Base-by-base conservation (phyloP, 2,797 vertebrate species). In the Coregonus ussuriensis region DNA sequence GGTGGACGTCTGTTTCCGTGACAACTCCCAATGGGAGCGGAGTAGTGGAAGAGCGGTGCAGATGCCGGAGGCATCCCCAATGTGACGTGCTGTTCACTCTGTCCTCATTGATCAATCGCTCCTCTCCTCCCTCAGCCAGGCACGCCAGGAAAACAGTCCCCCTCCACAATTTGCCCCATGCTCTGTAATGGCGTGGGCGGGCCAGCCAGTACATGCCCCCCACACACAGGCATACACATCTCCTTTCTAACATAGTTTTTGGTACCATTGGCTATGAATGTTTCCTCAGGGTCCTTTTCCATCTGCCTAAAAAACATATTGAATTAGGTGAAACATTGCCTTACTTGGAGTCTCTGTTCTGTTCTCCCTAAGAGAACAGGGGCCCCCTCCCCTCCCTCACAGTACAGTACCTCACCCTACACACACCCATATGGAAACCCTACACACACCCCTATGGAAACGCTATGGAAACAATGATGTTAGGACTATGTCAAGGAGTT, bases 1-100 rank as follows among this genome's bases (percentile, higher is more conserved):
- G 71, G 53, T 47, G 35, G n/a, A 25, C 6, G 18, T 74, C 41
- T 72, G 74, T 37, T 15, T 75, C 71, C 4, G 72, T 67, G 29
- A 31, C 37, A 18, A 41, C 18, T 21, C 29, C 37, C 69, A 25
- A 33, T 16, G 11, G 41, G n/a, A 25, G 62, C 9, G 41, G 41
- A 47, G 41, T 9, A 47, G 41, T 65, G 37, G 18, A 47, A 37
- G 6, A 65, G 9, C 11, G 18, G 35, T 4, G n/a, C 68, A 9
- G 69, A 71, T 52, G 7, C 68, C 7, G 18, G 15, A 37, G 31
- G 29, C 7, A 6, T 33, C 18, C 21, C 21, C 15, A 29, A 13
- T 29, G 41, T 47, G 41, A 47, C 41, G 31, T 29, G 14, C 66
- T 35, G 14, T 41, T 69, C 67, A 47, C 41, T 47, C 41, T 47